A percentile compares a stretch with the other conserved stretches of the same genome.
Conservation (phyloP, 2,113 vertebrate genomes). For the Poeciliopsis occidentalis region DNA sequence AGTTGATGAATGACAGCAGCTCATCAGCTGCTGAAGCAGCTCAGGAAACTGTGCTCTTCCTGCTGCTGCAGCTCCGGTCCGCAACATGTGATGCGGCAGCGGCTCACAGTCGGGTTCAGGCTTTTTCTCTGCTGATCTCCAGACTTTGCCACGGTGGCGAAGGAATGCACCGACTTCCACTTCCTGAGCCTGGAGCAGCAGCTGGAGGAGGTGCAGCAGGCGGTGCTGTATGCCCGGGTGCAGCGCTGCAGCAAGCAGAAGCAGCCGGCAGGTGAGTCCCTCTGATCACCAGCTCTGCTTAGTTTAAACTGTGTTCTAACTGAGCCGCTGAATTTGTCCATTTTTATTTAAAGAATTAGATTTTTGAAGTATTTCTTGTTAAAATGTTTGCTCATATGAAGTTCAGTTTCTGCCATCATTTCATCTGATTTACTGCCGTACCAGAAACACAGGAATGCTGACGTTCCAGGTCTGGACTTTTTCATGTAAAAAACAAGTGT, state of each 20-base stretch:
- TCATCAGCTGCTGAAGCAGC: background rate
- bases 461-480: too few species aligned
- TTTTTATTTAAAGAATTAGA: too few species aligned
- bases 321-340: too few species aligned
- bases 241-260: constrained; percentile 88
- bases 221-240: constrained; percentile 91
- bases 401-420: too few species aligned
- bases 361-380: background rate
- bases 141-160: constrained; percentile 96
- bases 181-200: constrained; percentile 91
- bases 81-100: too few species aligned
- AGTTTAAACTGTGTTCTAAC: too few species aligned
- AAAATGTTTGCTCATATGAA: too few species aligned
- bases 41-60: background rate
- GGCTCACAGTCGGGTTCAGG: too few species aligned
- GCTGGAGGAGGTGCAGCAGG: constrained; percentile 93
- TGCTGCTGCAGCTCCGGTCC: background rate
- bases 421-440: too few species aligned
- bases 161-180: constrained; percentile 97
- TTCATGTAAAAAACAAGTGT: too few species aligned
- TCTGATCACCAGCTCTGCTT: too few species aligned
- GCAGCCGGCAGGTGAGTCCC: constrained; percentile 81
- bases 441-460: too few species aligned
- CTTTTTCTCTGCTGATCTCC: constrained; percentile 20
- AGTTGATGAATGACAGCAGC: background rate